Evolutionary conservation across 2,797 vertebrate species (phyloP), one percentile per base, ranked within the genome.

Genomic region (Myotis vivesi): DNA sequence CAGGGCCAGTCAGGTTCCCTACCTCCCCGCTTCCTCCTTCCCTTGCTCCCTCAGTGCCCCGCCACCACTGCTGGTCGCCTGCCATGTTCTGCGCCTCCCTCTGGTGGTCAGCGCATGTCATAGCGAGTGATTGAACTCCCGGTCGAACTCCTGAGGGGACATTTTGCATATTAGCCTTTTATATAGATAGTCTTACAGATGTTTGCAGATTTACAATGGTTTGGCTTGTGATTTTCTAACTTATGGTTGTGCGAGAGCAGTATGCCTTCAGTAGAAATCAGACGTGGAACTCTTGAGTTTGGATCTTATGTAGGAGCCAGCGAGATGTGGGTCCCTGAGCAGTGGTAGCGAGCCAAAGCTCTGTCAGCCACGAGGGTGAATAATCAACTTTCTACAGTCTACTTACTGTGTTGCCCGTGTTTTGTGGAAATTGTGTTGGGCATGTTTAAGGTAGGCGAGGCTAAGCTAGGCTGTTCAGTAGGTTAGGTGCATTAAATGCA

Each of bases 301-400:
- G 12, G n/a, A 38, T 51, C 71, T 64, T 49, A 13, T 38, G 44
- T 3, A 41, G 9, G 44, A 33, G 57, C 85, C 33, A 30, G 55
- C 4, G 0, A 62, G 46, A 62, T 12, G 30, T 10, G 0, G n/a
- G n/a, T 15, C 36, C 33, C n/a, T 4, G 2, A 22, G 38, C 38
- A 0, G 22, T 16, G 30, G 69, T 30, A 46, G 20, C 2, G 4
- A 75, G n/a, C 71, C 10, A 1, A 3, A 8, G 57, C 23, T 8
- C n/a, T 6, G 72, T 16, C 57, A 38, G 86, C n/a, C 44, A 28
- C 0, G 3, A 53, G 59, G 33, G 5, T 23, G 22, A 41, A 17
- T 30, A 12, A 66, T 72, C 6, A 3, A 2, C 2, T 2, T 4
- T 20, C 23, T 28, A 6, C 23, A 15, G 36, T 4, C 17, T 4